Conservation (phyloP, 2,888 invertebrate species). For the Augiades crinisus region DNA sequence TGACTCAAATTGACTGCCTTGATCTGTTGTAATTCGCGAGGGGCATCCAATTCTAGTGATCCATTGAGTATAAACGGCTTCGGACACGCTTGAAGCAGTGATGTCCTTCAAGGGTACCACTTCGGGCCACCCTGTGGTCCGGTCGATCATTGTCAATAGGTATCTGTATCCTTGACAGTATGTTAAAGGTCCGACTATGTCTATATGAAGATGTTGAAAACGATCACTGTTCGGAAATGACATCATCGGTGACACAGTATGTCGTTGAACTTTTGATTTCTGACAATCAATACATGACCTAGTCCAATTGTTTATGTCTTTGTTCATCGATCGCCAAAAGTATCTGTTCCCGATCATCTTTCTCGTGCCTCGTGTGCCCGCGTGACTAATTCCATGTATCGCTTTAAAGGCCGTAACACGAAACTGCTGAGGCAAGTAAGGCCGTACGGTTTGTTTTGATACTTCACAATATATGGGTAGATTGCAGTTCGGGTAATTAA, state of each 20-base stretch:
- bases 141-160: conserved; percentile 30
- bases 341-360: conserved; percentile 19
- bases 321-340: conserved; percentile 31
- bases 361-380: too few relatives aligned
- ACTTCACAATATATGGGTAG: too few relatives aligned
- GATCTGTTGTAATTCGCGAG: too few relatives aligned
- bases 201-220: conserved; percentile 28
- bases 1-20: too few relatives aligned
- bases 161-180: conserved; percentile 33
- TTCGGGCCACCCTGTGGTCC: conserved; percentile 30
- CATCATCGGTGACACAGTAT: conserved; percentile 25
- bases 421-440: too few relatives aligned
- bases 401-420: too few relatives aligned
- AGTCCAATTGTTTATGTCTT: conserved; percentile 27
- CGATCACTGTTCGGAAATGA: conserved; percentile 17
- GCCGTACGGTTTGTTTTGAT: too few relatives aligned
- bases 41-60: too few relatives aligned
- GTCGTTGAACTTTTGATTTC: conserved; percentile 28
- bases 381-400: too few relatives aligned
- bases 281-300: conserved; percentile 30
- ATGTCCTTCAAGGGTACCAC: conserved; percentile 25
- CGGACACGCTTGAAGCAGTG: conserved; percentile 8
- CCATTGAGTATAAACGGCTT: too few relatives aligned
- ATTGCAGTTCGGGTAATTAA: too few relatives aligned
- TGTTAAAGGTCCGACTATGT: conserved; percentile 29